A percentile compares a stretch with the other conserved stretches of the same genome.
phyloP scores from a whole-genome alignment of 2,888 invertebrate genomes.

The Tiliacea citrago region DNA sequence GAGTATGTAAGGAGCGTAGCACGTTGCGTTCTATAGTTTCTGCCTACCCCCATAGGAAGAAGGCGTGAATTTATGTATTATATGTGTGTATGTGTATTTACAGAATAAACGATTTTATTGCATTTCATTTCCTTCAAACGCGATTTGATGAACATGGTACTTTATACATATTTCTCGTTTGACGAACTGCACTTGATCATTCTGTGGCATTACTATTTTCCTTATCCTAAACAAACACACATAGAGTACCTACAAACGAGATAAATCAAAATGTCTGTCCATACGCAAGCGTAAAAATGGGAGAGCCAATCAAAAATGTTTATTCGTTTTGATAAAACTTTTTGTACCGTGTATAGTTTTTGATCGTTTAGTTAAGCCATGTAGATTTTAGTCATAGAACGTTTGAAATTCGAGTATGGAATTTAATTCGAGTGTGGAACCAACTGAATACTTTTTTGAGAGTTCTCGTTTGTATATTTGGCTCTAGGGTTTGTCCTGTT shows the following conservation, averaged over 20 bases:
- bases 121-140: too few species aligned
- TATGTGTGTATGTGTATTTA: too few species aligned
- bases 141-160: too few species aligned
- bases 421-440: constrained; percentile 1
- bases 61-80: too few species aligned
- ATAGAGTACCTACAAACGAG: constrained; percentile 49
- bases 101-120: too few species aligned
- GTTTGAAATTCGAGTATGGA: constrained; percentile 11
- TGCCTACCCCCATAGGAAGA: too few species aligned
- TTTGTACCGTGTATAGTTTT: constrained; percentile 42
- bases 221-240: constrained; percentile 66
- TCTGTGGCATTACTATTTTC: constrained; percentile 55
- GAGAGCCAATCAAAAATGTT: constrained; percentile 61
- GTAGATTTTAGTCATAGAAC: constrained; percentile 1
- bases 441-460: constrained; percentile 22
- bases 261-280: constrained; percentile 57
- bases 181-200: constrained; percentile 19
- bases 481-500: neutral
- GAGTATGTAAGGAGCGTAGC: too few species aligned
- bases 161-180: constrained; percentile 4
- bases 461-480: constrained; percentile 3
- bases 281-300: constrained; percentile 42
- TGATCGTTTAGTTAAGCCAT: constrained; percentile 22
- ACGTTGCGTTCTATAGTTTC: too few species aligned
- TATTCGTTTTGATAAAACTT: constrained; percentile 48